Percentiles rank a stretch among this genome's conserved stretches.
These are phyloP conservation scores for Micromesistius poutassou DNA, from an alignment of 2,797 vertebrate species.

Conservation along the genomic window DNA sequence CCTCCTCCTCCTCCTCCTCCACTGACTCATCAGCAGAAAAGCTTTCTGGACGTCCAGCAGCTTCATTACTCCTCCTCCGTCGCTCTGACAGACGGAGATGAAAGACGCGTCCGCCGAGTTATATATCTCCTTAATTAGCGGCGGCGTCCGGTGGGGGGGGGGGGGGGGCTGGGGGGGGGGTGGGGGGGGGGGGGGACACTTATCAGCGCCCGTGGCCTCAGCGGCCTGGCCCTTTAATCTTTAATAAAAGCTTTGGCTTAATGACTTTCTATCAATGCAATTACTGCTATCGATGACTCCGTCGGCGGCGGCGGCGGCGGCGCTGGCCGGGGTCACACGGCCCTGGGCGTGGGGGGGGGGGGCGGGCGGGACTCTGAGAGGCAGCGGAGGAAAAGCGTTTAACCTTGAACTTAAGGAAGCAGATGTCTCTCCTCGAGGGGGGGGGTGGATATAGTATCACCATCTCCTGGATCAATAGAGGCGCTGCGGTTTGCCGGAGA, in stretches of 20 bases:
- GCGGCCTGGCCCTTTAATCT: conserved; percentile 57
- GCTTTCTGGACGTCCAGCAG: not conserved
- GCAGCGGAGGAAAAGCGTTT: conserved; percentile 48
- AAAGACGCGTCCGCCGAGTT: conserved; percentile 57
- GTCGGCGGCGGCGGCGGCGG: conserved; percentile 56
- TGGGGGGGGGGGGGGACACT: conserved; percentile 32
- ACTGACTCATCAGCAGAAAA: not conserved
- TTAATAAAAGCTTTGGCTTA: conserved; percentile 55
- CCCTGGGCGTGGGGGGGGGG: conserved; percentile 45
- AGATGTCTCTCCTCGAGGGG: conserved; percentile 31
- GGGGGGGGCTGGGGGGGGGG: no score
- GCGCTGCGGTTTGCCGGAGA: conserved; percentile 29
- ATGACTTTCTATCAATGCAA: conserved; percentile 63
- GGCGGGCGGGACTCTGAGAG: conserved; percentile 53
- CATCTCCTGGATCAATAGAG: not conserved
- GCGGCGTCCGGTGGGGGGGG: no score
- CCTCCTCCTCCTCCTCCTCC: no score
- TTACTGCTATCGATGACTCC: conserved; percentile 65
- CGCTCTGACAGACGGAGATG: conserved; percentile 24
- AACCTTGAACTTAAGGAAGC: conserved; percentile 58
- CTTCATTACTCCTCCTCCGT: not conserved
- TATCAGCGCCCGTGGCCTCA: conserved; percentile 38
- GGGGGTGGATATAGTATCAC: conserved; percentile 12
- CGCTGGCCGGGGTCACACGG: conserved; percentile 52
- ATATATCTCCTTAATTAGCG: conserved; percentile 7